Percentiles rank a stretch among this genome's conserved stretches.
Evolutionary conservation across 2,797 vertebrate species (phyloP).

Genomic region (Myiotriccus ornatus): DNA sequence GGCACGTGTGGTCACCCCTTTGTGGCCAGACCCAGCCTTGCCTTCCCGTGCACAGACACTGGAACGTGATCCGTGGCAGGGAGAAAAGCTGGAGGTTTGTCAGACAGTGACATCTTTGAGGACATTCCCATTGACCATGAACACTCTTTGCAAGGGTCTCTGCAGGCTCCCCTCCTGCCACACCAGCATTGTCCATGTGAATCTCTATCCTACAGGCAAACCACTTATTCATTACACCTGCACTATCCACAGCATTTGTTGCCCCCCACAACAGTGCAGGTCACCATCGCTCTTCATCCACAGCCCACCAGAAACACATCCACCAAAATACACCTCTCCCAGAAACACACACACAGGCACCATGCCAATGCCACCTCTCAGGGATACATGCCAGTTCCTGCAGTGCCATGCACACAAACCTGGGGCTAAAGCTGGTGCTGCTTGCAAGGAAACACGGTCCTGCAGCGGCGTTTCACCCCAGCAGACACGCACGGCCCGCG

Average conservation of each 20-base stretch:
- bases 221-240: not conserved
- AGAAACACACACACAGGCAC: accelerated
- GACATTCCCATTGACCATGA: not conserved
- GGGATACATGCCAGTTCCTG: accelerated
- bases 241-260: not conserved
- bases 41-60: not conserved
- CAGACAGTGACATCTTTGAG: not conserved
- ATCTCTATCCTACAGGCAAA: not conserved
- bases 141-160: not conserved
- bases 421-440: not conserved
- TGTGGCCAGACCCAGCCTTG: not conserved
- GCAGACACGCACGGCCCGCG: not conserved
- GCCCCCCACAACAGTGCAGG: not conserved
- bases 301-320: not conserved
- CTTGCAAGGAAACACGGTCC: not conserved
- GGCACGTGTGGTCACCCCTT: not conserved
- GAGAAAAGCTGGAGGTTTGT: not conserved
- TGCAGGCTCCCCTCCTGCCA: not conserved
- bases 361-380: accelerated
- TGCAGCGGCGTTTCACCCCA: not conserved
- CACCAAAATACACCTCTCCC: not conserved
- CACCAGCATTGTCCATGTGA: accelerated
- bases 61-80: not conserved
- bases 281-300: not conserved
- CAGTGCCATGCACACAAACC: not conserved